Evolutionary conservation across 2,797 vertebrate genomes (phyloP).

Genomic region (Antennarius maculatus): DNA sequence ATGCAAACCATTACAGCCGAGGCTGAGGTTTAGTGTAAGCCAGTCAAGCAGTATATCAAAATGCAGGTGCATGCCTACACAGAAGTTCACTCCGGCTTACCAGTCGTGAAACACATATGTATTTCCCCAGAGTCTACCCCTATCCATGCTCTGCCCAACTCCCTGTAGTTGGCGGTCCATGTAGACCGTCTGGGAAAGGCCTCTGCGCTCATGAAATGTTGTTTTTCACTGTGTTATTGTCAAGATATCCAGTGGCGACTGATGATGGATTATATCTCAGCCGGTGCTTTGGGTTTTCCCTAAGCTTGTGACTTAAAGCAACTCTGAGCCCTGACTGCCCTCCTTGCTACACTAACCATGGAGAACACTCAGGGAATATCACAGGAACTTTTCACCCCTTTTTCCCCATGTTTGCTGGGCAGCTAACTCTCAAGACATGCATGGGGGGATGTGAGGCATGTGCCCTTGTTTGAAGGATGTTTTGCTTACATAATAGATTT

Average conservation of each 20-base stretch:
- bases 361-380: constrained; percentile 55
- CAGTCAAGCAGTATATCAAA: constrained; percentile 32
- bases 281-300: constrained; percentile 43
- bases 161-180: constrained; percentile 32
- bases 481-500: constrained; percentile 62
- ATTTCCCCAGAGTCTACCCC: neutral
- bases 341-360: constrained; percentile 52
- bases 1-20: constrained; percentile 32
- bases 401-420: constrained; percentile 39
- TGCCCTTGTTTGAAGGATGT: constrained; percentile 64
- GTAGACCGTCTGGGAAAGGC: constrained; percentile 31
- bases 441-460: constrained; percentile 38
- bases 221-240: constrained; percentile 69
- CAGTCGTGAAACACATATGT: constrained; percentile 9
- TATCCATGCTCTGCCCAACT: constrained; percentile 38
- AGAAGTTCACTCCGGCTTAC: constrained; percentile 13
- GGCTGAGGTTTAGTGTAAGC: constrained; percentile 42
- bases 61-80: constrained; percentile 26
- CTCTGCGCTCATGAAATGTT: constrained; percentile 52
- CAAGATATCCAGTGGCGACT: constrained; percentile 65
- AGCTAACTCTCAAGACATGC: constrained; percentile 58
- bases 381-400: constrained; percentile 49
- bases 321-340: constrained; percentile 33
- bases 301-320: constrained; percentile 52
- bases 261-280: constrained; percentile 72